Percentiles rank a stretch among this genome's conserved stretches.
Conservation (phyloP, 2,113 vertebrate species). For the Neolamprologus devosi region DNA sequence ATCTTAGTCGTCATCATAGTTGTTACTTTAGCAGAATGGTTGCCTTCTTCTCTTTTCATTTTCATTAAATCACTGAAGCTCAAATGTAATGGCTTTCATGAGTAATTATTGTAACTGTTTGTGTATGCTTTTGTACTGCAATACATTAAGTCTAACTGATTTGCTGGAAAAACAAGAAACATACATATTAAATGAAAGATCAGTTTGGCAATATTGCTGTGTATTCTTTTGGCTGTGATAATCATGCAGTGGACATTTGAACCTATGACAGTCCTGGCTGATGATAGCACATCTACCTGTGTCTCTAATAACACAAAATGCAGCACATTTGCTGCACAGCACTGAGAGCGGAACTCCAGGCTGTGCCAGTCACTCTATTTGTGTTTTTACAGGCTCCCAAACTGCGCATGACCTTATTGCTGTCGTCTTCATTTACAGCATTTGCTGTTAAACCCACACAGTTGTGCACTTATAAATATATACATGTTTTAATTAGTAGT, state of each 20-base stretch:
- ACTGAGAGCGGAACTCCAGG: background rate
- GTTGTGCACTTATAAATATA: background rate
- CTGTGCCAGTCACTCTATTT: background rate
- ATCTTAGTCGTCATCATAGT: background rate
- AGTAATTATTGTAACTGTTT: background rate
- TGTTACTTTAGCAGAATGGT: background rate
- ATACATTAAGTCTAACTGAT: background rate
- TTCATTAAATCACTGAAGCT: background rate
- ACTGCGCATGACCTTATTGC: background rate
- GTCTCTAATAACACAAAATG: background rate
- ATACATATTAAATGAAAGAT: background rate
- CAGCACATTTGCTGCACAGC: background rate
- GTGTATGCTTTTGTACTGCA: background rate
- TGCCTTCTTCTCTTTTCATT: background rate
- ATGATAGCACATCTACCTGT: background rate
- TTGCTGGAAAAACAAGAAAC: background rate
- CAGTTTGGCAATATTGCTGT: background rate
- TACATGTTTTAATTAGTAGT: background rate
- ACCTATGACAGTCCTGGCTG: background rate
- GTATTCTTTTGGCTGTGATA: background rate
- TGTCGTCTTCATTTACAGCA: slow-evolving; percentile 10
- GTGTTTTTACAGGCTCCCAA: background rate
- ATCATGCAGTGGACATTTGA: background rate
- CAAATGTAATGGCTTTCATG: background rate
- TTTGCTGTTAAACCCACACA: slow-evolving; percentile 4